Percentiles rank a stretch among this genome's conserved stretches.
phyloP scores from a whole-genome alignment of 2,888 invertebrate genomes.

The Drosophila acutilabella region DNA sequence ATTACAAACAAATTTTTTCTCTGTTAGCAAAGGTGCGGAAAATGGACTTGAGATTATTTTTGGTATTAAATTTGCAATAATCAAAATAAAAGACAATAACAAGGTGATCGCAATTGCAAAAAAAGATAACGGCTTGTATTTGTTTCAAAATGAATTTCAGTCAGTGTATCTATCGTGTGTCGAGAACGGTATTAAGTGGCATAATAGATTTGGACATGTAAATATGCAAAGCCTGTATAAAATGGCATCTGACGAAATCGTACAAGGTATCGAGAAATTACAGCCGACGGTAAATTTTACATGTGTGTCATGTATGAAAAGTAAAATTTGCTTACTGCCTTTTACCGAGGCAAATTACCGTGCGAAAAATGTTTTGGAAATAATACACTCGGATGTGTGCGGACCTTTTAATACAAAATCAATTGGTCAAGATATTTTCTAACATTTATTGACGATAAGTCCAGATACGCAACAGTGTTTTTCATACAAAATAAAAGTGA shows the following conservation, averaged over 20 bases:
- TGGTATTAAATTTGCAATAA: no score
- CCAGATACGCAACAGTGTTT: slow-evolving; percentile 3
- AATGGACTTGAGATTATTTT: no score
- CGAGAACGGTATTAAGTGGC: background rate
- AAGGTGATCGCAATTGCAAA: no score
- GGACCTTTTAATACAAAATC: slow-evolving; percentile 12
- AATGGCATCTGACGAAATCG: background rate
- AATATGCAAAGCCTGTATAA: background rate
- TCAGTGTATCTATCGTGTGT: background rate
- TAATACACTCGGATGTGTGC: slow-evolving; percentile 4
- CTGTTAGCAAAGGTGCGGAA: no score
- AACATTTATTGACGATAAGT: slow-evolving; percentile 3
- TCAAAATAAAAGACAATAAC: no score
- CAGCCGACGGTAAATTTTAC: background rate
- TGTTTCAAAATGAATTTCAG: background rate
- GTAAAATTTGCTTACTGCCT: slow-evolving; percentile 2
- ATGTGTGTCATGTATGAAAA: slow-evolving; percentile 3
- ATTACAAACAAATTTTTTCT: no score
- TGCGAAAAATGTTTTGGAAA: slow-evolving; percentile 7
- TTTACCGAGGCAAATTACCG: slow-evolving; percentile 1
- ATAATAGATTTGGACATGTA: background rate
- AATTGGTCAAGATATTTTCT: slow-evolving; percentile 9
- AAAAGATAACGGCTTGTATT: background rate
- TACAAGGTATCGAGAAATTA: background rate
- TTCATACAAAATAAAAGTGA: slow-evolving; percentile 5